Evolutionary conservation across 2,888 invertebrate genomes (phyloP).

Genomic region (Caenorhabditis afra): DNA sequence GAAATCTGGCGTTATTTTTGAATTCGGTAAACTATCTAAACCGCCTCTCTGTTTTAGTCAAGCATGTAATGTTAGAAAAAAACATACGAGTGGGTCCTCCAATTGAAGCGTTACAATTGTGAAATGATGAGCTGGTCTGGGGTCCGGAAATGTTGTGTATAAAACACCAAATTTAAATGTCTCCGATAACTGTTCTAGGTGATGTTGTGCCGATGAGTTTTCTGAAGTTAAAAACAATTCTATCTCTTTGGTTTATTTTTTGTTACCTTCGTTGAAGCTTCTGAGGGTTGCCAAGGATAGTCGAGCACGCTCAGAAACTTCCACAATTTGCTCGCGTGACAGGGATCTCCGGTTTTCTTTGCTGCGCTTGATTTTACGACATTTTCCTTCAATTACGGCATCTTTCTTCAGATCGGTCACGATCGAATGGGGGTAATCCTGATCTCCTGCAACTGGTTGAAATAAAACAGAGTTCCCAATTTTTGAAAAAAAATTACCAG

Average conservation of each 20-base stretch:
- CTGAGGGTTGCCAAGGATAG: not conserved
- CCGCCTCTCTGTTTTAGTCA: too few relatives aligned
- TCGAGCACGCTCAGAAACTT: conserved; percentile 29
- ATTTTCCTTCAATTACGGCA: conserved; percentile 60
- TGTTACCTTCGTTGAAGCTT: too few relatives aligned
- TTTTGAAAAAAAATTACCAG: too few relatives aligned
- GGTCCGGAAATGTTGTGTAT: conserved; percentile 75
- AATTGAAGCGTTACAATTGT: conserved; percentile 75
- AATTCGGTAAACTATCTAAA: too few relatives aligned
- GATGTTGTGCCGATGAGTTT: conserved; percentile 5
- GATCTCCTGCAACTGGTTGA: too few relatives aligned
- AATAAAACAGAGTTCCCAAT: too few relatives aligned
- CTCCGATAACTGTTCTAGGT: conserved; percentile 51
- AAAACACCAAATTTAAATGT: conserved; percentile 73
- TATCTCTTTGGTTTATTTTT: not conserved
- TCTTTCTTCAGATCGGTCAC: conserved; percentile 75
- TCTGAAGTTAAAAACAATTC: not conserved
- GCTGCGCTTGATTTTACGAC: conserved; percentile 41
- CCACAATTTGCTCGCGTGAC: conserved; percentile 36
- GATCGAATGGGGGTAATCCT: conserved; percentile 71
- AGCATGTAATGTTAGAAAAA: too few relatives aligned
- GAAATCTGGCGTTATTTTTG: too few relatives aligned
- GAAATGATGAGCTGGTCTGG: conserved; percentile 46
- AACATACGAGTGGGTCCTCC: conserved; percentile 71
- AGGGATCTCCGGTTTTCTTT: conserved; percentile 57